Evolutionary conservation across 2,888 invertebrate species (phyloP), one percentile per base, ranked within the genome.

Genomic region (Acleris laterana): DNA sequence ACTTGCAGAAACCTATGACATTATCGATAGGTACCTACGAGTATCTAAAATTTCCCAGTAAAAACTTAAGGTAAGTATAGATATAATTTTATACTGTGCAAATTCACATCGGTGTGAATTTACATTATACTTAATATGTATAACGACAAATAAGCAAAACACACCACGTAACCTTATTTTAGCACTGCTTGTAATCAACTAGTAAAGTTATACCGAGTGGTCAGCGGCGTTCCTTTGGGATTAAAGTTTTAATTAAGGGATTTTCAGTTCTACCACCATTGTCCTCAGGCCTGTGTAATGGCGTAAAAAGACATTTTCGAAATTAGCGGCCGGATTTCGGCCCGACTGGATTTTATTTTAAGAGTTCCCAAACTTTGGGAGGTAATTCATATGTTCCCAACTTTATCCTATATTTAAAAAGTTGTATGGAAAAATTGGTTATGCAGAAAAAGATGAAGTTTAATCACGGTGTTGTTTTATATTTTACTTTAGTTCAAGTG

Each of bases 211-310:
- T 59, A 77, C 63, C 51, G 69, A 71, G 73, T 75, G 80, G 80
- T 74, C 80, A 80, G 69, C 65, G 68, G 67, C 74, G 75, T 77
- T 81, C 82, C 79, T 80, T 73, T 70, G 77, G 82, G 82, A 83
- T 84, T 82, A 82, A 87, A 88, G 81, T 88, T 88, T 85, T 88
- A 88, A 88, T 87, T 87, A 85, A 81, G 80, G 84, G 85, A 86
- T 87, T 84, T 83, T 74, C 81, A 79, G 80, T 78, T 78, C 78
- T 74, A 82, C 85, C 81, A 83, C 84, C 83, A 82, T 79, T 81
- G 79, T 80, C 77, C 78, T 79, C 49, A 50, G 60, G 55, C 62
- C 59, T 32, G 69, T 64, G 68, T 68, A 71, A 82, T 77, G 75
- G 77, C 70, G 79, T 76, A 81, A 82, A 82, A 81, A 80, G 78